Percentiles rank a stretch among this genome's conserved stretches.
These are phyloP conservation scores for Sympetrum striolatum DNA, from an alignment of 2,888 invertebrate species.

Conservation along the genomic window DNA sequence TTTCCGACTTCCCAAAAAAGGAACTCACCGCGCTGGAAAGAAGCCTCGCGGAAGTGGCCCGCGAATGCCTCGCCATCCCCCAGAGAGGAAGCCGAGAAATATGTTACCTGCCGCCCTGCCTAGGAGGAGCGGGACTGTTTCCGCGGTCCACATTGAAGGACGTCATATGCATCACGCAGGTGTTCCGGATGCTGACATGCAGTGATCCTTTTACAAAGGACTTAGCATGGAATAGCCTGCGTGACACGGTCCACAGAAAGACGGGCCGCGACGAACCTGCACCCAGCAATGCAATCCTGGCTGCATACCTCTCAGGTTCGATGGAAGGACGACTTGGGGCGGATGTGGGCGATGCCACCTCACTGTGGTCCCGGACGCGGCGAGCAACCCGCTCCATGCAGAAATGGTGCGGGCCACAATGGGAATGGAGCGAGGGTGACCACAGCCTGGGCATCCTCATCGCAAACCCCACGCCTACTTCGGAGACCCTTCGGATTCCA, in stretches of 20 bases:
- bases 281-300: slow-evolving; percentile 48
- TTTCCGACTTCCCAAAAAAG: too few relatives aligned
- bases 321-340: slow-evolving; percentile 49
- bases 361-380: not conserved
- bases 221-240: slow-evolving; percentile 50
- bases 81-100: slow-evolving; percentile 53
- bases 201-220: slow-evolving; percentile 49
- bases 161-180: slow-evolving; percentile 52
- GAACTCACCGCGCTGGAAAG: too few relatives aligned
- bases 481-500: not conserved
- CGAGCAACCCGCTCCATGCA: not conserved
- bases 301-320: slow-evolving; percentile 51
- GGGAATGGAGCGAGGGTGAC: not conserved
- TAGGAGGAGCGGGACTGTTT: slow-evolving; percentile 52
- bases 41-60: too few relatives aligned
- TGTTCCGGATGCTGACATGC: slow-evolving; percentile 53
- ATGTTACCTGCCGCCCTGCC: slow-evolving; percentile 50
- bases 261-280: slow-evolving; percentile 46
- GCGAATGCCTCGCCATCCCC: too few relatives aligned
- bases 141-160: slow-evolving; percentile 54
- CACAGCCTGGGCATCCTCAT: not conserved
- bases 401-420: not conserved
- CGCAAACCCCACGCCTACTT: not conserved
- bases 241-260: slow-evolving; percentile 48
- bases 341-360: slow-evolving; percentile 47